These are phyloP conservation scores for Podiceps cristatus DNA, from an alignment of 2,113 vertebrate species.

Conservation along the genomic window DNA sequence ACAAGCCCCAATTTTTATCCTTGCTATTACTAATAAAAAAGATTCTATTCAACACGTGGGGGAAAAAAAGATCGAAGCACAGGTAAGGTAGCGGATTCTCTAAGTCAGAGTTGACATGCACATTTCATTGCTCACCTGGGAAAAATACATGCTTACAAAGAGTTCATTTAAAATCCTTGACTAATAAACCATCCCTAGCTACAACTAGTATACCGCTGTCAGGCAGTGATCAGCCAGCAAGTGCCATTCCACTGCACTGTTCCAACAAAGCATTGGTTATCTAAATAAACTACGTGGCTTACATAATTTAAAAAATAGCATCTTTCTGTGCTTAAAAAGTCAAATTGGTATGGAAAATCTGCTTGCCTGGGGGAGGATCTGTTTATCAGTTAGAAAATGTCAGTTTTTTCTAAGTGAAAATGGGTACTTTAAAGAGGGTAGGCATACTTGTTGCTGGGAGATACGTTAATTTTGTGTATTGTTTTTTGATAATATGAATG, in stretches of 20 bases:
- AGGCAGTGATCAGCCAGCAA: too few relatives aligned
- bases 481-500: not conserved
- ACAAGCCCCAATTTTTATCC: not conserved
- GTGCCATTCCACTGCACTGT: too few relatives aligned
- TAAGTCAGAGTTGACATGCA: too few relatives aligned
- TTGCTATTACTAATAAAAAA: not conserved
- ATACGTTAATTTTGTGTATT: rapidly evolving
- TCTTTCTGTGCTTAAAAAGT: not conserved
- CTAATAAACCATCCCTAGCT: too few relatives aligned
- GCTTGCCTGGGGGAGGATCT: not conserved
- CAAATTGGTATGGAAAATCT: not conserved
- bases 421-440: not conserved
- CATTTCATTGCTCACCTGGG: too few relatives aligned
- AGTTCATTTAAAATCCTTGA: too few relatives aligned
- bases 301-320: not conserved
- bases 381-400: not conserved
- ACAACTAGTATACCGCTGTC: too few relatives aligned
- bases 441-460: not conserved
- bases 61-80: not conserved
- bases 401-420: not conserved
- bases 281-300: not conserved
- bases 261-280: not conserved
- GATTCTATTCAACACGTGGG: not conserved
- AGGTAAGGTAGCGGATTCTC: not conserved
- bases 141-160: too few relatives aligned